Evolutionary conservation across 64 coral and sea anemone genomes (phyloP).

Genomic region (Montipora cactus): DNA sequence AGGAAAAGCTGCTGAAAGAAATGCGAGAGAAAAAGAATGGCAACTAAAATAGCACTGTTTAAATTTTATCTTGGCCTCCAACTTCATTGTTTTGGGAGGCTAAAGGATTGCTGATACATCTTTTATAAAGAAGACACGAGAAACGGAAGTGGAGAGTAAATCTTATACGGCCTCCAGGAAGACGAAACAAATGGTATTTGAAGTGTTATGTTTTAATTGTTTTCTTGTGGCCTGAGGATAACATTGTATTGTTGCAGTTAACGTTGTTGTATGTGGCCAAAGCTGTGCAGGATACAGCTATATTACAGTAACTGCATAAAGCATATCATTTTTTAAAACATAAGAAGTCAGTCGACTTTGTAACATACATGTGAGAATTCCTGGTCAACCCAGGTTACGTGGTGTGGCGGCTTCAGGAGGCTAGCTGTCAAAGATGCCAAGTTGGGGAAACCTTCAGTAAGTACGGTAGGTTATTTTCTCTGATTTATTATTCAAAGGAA

Average conservation of each 20-base stretch:
- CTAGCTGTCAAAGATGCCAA: background rate
- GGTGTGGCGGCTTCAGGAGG: background rate
- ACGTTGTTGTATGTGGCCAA: background rate
- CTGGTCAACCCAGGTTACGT: background rate
- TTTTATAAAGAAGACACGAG: background rate
- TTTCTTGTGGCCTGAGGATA: background rate
- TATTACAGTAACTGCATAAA: no score
- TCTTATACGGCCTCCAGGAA: background rate
- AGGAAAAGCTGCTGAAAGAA: slow-evolving; percentile 18
- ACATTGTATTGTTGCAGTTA: background rate
- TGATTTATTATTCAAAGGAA: background rate
- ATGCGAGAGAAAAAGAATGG: background rate
- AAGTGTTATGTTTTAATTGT: background rate
- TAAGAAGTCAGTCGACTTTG: background rate
- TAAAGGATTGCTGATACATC: no score
- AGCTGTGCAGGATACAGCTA: background rate
- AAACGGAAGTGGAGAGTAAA: background rate
- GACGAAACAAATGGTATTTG: background rate
- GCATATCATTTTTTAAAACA: no score
- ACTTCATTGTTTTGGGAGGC: no score
- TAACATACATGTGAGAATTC: background rate
- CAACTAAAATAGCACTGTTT: background rate
- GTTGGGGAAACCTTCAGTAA: background rate
- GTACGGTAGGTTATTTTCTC: background rate
- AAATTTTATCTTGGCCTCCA: no score